Conservation (phyloP, 2,113 vertebrate genomes). For the Chroicocephalus ridibundus region DNA sequence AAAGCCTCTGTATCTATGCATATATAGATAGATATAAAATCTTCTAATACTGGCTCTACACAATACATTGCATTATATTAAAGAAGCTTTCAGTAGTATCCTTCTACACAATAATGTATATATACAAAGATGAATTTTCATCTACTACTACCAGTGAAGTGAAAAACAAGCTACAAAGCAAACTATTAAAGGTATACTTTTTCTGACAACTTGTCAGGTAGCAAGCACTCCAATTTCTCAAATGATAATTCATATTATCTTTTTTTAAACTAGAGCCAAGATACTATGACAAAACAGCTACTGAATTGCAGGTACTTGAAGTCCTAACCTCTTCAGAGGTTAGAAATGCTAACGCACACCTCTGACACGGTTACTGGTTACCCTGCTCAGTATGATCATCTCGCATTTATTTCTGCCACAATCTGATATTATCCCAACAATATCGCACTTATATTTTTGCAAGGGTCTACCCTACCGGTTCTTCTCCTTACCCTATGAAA, state of each 20-base stretch:
- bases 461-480: neutral
- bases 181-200: neutral
- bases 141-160: neutral
- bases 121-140: neutral
- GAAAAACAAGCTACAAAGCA: neutral
- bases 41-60: neutral
- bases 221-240: neutral
- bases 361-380: neutral
- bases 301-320: neutral
- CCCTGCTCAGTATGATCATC: neutral
- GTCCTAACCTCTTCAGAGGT: neutral
- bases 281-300: neutral
- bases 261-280: neutral
- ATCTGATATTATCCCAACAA: neutral
- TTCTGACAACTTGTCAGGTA: neutral
- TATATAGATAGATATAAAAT: neutral
- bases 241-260: neutral
- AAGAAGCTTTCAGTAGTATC: neutral
- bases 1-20: neutral
- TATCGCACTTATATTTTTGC: neutral
- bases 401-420: neutral
- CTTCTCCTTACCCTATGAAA: neutral
- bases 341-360: neutral
- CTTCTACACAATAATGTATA: neutral
- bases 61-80: neutral